Base-by-base conservation (phyloP, 2,113 vertebrate species). In the Laticauda laticaudata region DNA sequence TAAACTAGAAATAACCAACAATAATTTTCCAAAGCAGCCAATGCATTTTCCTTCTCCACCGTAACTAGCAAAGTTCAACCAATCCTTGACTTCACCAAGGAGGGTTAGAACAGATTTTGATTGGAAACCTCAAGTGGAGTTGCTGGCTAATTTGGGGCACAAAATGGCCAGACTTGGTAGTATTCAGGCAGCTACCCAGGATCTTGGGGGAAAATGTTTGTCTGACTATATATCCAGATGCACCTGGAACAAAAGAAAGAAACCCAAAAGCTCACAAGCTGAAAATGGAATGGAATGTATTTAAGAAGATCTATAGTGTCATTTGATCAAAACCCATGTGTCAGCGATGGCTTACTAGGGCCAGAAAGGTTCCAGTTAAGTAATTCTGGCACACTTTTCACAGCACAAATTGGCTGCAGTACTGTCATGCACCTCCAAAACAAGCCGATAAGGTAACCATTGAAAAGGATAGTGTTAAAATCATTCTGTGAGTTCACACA, bases 341-440 rank as follows among this genome's bases (percentile, higher is more conserved):
- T 86, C 88, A 86, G 48, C 5, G 0, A 75, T 18, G 81, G 75
- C 69, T 90, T 61, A 86, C 8, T 24, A 23, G 69, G 88, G 55
- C 90, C 88, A 90, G 75, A 34, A 86, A 81, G 75, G 55, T 45
- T 9, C 9, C 29, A n/a, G 34, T 86, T 26, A 90, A 86, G 92
- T 39, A 86, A 61, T 61, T 53, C 55, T 51, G 86, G 59, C 55
- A 53, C 88, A 53, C 69, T 90, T 90, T 39, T 53, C 88, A 15
- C 12, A 8, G 55, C 92, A 39, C 88, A 93, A 86, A 93, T 90
- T 23, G 69, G 54, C 90, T 55, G 61, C 43, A 23, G 88, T 86
- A 51, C 56, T 51, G 56, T 20, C 88, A 61, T 29, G n/a, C 12
- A 59, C 90, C 92, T 93, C 61, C 88, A 86, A 61, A 90, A 90